Percentiles rank a stretch among this genome's conserved stretches.
phyloP scores from a whole-genome alignment of 2,797 vertebrate species.

The Artibeus lituratus region DNA sequence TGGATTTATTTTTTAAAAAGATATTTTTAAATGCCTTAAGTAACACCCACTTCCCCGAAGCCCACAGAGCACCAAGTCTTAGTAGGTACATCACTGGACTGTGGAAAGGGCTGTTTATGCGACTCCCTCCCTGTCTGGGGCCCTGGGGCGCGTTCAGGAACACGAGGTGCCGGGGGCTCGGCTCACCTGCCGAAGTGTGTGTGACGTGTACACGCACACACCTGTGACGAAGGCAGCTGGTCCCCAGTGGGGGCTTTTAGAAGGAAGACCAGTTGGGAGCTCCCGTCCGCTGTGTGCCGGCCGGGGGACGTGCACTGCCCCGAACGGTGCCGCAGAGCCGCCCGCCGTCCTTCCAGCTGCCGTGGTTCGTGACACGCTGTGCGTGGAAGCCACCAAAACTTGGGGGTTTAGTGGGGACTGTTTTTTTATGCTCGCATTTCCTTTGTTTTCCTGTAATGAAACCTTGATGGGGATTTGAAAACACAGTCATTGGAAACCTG shows the following conservation, averaged over 20 bases:
- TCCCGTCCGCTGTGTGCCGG: neutral
- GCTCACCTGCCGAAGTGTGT: rapidly evolving
- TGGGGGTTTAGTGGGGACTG: neutral
- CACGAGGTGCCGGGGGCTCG: rapidly evolving
- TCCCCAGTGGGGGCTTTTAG: neutral
- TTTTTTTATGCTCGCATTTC: neutral
- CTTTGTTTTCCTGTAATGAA: neutral
- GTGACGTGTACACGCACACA: too few relatives aligned
- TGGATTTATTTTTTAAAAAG: neutral
- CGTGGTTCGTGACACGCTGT: rapidly evolving
- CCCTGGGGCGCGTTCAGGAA: neutral
- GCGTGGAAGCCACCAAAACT: neutral
- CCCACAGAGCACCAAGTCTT: neutral
- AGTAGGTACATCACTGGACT: rapidly evolving
- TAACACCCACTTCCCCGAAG: neutral
- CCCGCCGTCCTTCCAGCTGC: neutral
- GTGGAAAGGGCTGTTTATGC: neutral
- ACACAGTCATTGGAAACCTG: neutral
- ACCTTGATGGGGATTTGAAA: neutral
- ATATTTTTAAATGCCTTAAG: neutral
- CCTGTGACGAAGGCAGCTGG: neutral
- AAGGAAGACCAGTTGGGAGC: neutral
- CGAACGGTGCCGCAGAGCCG: neutral
- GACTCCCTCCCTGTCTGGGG: neutral
- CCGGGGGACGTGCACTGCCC: neutral